Evolutionary conservation across 2,888 invertebrate genomes (phyloP), one percentile per base, ranked within the genome.

Genomic region (Lydus trimaculatus): DNA sequence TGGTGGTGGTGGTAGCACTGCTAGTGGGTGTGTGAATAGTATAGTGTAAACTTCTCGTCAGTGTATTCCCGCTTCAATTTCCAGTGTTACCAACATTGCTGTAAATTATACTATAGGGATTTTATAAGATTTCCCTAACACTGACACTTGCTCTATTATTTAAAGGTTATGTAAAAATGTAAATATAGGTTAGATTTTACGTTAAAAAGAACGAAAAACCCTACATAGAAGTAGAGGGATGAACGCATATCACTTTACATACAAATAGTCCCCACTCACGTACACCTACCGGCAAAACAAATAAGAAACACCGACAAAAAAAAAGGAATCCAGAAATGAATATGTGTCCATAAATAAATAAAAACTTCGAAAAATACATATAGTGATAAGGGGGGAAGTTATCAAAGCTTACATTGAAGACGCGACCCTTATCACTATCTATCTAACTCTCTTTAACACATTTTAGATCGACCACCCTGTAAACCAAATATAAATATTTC

Each of bases 41-140:
- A n/a, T n/a, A 20, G 20, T 8, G 20, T 6, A 48, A 48, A 48
- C 48, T 48, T 48, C 43, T 48, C 20, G 4, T 8, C 39, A n/a
- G n/a, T 36, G 61, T 70, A 73, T 65, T 73, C 71, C 71, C 73
- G 39, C 69, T 71, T 61, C 73, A 73, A 71, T 73, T 71, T 70
- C 62, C 36, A 28, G 7, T 28, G 28, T 31, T 36, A 59, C 59
- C 43, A 23, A 62, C 62, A 62, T 62, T 43, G 43, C 33, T 5
- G 9, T 33, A 43, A 43, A 43, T 43, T 17, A 13, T 17, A 43
- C 43, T 43, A 0, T n/a, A 7, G 43, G n/a, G 43, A n/a, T 5
- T 43, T 43, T n/a, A 43, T 43, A 43, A 43, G 43, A 43, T 43
- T 43, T 43, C n/a, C 43, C 43, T n/a, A 17, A 43, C 43, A 43